Percentiles rank a stretch among this genome's conserved stretches.
These are phyloP conservation scores for Poecile atricapillus DNA, from an alignment of 2,113 vertebrate genomes.

Conservation along the genomic window DNA sequence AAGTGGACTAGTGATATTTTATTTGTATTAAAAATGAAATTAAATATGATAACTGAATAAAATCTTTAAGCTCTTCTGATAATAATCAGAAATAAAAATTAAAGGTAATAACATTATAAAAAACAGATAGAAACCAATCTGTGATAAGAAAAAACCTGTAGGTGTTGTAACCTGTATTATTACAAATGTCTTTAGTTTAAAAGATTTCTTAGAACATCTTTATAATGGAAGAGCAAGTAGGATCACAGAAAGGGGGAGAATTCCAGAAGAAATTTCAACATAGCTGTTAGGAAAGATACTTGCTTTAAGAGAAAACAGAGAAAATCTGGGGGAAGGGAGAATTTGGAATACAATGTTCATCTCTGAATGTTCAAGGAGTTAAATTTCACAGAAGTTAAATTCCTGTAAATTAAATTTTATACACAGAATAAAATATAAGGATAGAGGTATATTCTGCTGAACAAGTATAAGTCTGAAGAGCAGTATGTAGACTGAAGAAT, in stretches of 20 bases:
- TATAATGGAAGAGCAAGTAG: not conserved
- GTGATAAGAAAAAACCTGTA: not conserved
- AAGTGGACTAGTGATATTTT: not conserved
- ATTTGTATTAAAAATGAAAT: not conserved
- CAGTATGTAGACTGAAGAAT: not conserved
- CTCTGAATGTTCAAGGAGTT: not conserved
- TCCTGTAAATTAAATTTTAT: not conserved
- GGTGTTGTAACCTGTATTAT: not conserved
- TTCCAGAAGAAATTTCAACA: not conserved
- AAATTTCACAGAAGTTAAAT: not conserved
- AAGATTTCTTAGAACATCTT: not conserved
- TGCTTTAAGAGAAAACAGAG: not conserved
- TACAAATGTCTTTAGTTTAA: not conserved
- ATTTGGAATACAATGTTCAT: not conserved
- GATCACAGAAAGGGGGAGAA: not conserved
- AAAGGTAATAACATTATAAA: not conserved
- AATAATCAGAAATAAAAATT: not conserved
- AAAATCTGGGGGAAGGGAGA: not conserved
- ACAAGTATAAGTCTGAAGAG: not conserved
- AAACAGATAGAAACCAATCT: not conserved
- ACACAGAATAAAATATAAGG: not conserved
- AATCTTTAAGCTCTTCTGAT: not conserved
- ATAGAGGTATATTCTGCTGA: not conserved
- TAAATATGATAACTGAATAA: not conserved
- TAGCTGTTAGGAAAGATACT: not conserved